A percentile compares a stretch with the other conserved stretches of the same genome.
These are phyloP conservation scores for Leptinotarsa tumamoca DNA, from an alignment of 2,888 invertebrate genomes.

Conservation along the genomic window DNA sequence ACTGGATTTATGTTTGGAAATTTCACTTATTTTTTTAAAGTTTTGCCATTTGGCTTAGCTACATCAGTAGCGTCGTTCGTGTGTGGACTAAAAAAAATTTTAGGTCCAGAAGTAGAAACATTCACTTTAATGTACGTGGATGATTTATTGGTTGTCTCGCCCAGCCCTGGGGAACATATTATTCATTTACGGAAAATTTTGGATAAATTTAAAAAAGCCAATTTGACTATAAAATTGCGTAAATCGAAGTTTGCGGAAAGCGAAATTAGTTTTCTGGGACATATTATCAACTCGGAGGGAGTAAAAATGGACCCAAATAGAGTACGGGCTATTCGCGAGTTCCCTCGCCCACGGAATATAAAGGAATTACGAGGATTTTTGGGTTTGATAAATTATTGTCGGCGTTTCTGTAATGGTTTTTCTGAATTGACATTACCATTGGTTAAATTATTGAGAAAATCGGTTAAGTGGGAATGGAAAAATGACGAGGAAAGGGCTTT, in stretches of 20 bases:
- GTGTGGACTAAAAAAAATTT: not conserved
- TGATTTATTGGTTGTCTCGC: slow-evolving; percentile 1
- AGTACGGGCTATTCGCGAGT: not conserved
- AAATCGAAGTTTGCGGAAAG: not conserved
- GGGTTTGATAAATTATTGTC: not conserved
- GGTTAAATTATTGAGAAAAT: too few species aligned
- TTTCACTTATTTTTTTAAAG: slow-evolving; percentile 17
- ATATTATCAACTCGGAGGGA: not conserved
- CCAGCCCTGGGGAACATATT: not conserved
- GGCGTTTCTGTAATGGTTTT: not conserved
- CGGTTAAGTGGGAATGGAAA: slow-evolving; percentile 14
- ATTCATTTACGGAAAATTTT: not conserved
- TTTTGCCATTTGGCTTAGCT: slow-evolving; percentile 19
- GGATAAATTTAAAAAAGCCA: slow-evolving; percentile 9
- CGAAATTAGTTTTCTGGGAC: slow-evolving; percentile 17
- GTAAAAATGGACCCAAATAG: not conserved
- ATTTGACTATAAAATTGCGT: slow-evolving; percentile 10
- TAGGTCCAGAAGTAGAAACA: not conserved
- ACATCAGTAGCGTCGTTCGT: slow-evolving; percentile 16
- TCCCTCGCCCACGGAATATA: not conserved
- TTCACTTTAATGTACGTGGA: slow-evolving; percentile 4
- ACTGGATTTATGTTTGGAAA: slow-evolving; percentile 12
- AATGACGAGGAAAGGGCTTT: slow-evolving; percentile 13
- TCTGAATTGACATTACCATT: not conserved
- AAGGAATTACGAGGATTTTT: slow-evolving; percentile 2